Base-by-base conservation (phyloP, 1,140 invertebrate species). In the Heliconius hewitsoni region DNA sequence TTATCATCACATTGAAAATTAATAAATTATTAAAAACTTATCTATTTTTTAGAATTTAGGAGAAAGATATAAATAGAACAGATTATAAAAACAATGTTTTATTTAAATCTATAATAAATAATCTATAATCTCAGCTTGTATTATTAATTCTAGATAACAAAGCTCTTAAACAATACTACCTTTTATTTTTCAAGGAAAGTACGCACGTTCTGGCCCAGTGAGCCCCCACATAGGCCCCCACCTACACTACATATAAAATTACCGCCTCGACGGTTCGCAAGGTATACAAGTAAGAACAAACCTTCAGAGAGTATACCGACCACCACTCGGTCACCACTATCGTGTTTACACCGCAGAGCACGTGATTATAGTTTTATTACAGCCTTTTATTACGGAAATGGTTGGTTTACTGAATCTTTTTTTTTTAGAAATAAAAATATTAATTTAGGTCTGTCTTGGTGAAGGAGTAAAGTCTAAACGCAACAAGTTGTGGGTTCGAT, bases 341-440 rank as follows among this genome's bases (percentile, higher is more conserved):
- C 60, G 23, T 66, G 11, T 66, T 66, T 27, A 30, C 11, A 66
- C 60, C 60, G 23, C 60, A 30, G 3, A 13, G 23, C 57, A 66
- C 57, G 57, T 66, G 57, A 66, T 27, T 30, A 1, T 66, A 66
- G 8, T 66, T 66, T 66, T 66, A 66, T 66, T 66, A 66, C 23
- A 16, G n/a, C 19, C 57, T 66, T 66, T 66, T 66, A 23, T 66
- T 66, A 66, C 60, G 60, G 60, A 30, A 66, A 11, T 66, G 60
- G 60, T 66, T 27, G 19, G 16, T 66, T 6, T 30, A 30, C 11
- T 5, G 60, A 66, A 13, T 57, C 5, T 52, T 18, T 19, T 52
- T 18, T 52, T 52, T 18, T 52, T 1, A 3, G 13, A 52, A 52
- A 6, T 19, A 18, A 52, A 42, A 42, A 9, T 11, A 39, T 39